phyloP scores from a whole-genome alignment of 2,888 invertebrate species.

The Lasioglossum figueresi region DNA sequence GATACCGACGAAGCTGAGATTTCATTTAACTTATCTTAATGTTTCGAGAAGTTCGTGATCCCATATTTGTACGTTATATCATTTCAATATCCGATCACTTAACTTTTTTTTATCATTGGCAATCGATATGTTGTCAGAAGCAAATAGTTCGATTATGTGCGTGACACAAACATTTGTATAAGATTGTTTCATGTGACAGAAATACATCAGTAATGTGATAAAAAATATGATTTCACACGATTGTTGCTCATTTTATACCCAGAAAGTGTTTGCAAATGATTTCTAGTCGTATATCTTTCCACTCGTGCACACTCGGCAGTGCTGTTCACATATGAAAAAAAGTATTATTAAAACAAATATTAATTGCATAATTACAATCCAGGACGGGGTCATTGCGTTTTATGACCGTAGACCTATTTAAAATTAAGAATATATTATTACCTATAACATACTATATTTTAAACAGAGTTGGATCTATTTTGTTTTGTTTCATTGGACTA shows the following conservation, averaged over 20 bases:
- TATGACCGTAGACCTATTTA: background rate
- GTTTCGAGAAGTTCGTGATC: conserved; percentile 10
- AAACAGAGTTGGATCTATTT: background rate
- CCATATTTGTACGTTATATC: conserved; percentile 1
- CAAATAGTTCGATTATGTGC: background rate
- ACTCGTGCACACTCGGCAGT: background rate
- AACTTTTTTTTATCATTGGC: background rate
- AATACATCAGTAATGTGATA: conserved; percentile 34
- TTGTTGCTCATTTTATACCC: conserved; percentile 32
- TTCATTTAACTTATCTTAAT: conserved; percentile 14
- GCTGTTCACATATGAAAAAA: background rate
- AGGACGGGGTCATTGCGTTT: background rate
- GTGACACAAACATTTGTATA: conserved; percentile 4
- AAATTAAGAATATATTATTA: conserved; percentile 1
- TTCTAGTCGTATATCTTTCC: background rate
- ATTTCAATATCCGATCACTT: conserved; percentile 5
- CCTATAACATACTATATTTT: background rate
- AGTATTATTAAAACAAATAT: conserved; percentile 17
- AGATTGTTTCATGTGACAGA: conserved; percentile 15
- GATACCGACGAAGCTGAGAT: too few species aligned
- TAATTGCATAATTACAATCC: background rate
- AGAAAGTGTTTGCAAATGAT: conserved; percentile 6
- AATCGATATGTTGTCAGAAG: background rate
- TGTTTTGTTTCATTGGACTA: background rate
- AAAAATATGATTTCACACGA: conserved; percentile 19